These are phyloP conservation scores for Echiichthys vipera DNA, from an alignment of 2,797 vertebrate genomes.

Conservation along the genomic window DNA sequence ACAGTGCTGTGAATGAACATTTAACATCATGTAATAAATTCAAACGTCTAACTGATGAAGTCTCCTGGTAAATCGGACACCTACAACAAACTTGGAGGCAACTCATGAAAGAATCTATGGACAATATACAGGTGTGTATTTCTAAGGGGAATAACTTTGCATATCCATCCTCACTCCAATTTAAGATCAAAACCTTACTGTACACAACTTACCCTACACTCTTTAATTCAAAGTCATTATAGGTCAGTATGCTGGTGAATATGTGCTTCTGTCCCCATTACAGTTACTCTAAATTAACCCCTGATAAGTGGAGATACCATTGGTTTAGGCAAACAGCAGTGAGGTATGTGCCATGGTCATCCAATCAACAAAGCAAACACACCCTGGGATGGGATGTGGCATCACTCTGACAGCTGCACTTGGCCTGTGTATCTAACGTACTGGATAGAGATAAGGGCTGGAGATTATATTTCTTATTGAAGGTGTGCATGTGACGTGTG, in stretches of 20 bases:
- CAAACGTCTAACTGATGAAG: neutral
- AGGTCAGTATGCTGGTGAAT: constrained; percentile 28
- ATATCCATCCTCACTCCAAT: neutral
- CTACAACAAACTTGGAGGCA: neutral
- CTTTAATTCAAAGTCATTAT: too few species aligned
- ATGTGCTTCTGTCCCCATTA: constrained; percentile 20
- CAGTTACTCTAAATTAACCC: constrained; percentile 49
- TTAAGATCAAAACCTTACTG: neutral
- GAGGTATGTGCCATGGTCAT: constrained; percentile 27
- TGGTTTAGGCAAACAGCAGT: constrained; percentile 61
- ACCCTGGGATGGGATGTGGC: constrained; percentile 33
- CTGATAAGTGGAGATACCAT: constrained; percentile 56
- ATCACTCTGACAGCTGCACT: constrained; percentile 53
- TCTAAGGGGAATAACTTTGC: neutral
- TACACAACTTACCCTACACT: neutral
- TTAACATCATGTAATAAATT: neutral
- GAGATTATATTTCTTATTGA: constrained; percentile 85
- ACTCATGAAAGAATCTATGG: neutral
- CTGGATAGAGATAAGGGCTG: constrained; percentile 79
- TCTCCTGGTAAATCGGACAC: too few species aligned
- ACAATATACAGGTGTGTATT: neutral
- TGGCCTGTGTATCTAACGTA: constrained; percentile 33
- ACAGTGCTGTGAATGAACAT: neutral
- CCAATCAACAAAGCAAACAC: constrained; percentile 85
- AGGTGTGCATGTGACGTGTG: constrained; percentile 28